Evolutionary conservation across 2,113 vertebrate genomes (phyloP).

Genomic region (Daphoenositta chrysoptera): DNA sequence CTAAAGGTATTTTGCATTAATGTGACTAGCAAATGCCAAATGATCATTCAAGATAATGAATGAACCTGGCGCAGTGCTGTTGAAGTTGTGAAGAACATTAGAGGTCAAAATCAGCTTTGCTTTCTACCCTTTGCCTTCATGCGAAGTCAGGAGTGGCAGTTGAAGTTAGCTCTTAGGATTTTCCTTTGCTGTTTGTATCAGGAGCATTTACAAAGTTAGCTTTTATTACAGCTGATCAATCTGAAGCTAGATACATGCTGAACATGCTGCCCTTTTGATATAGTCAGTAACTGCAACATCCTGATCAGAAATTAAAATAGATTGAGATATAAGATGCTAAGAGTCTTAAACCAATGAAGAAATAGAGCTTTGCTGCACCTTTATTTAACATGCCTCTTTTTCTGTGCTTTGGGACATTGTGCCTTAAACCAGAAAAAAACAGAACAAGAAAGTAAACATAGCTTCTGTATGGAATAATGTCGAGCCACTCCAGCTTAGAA

Average conservation of each 20-base stretch:
- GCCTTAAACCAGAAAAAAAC: neutral
- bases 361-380: neutral
- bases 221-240: neutral
- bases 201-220: neutral
- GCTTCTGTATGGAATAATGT: neutral
- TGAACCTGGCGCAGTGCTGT: neutral
- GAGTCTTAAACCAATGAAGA: neutral
- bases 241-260: neutral
- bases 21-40: neutral
- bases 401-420: neutral
- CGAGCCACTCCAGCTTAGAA: neutral
- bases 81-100: neutral
- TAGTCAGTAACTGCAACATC: neutral
- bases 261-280: neutral
- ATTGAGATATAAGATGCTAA: neutral
- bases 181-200: neutral
- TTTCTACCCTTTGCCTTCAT: neutral
- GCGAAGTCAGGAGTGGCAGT: neutral
- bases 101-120: neutral
- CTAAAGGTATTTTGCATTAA: neutral
- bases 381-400: neutral
- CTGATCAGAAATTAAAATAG: neutral
- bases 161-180: neutral
- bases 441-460: neutral
- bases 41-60: neutral